Conservation (phyloP, 2,888 invertebrate species). For the Cheilosia variabilis region DNA sequence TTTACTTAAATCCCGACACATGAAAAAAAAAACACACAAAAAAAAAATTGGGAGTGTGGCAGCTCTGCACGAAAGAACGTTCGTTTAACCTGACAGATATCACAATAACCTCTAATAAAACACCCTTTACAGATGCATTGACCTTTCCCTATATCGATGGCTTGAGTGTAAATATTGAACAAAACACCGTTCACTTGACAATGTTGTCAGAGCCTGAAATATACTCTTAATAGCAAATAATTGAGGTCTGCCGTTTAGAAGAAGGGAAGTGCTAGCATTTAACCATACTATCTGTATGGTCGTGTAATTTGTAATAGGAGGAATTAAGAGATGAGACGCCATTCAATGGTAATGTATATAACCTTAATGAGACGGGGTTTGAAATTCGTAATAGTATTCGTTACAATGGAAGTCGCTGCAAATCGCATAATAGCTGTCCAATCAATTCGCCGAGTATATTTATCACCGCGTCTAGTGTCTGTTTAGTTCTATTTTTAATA, state of each 20-base stretch:
- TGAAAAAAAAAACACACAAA: too few species aligned
- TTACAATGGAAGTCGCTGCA: slow-evolving; percentile 34
- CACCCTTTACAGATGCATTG: slow-evolving; percentile 12
- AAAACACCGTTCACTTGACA: background rate
- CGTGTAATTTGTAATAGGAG: background rate
- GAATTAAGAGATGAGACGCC: background rate
- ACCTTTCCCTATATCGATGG: slow-evolving; percentile 27
- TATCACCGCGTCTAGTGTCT: slow-evolving; percentile 4
- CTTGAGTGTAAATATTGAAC: slow-evolving; percentile 7
- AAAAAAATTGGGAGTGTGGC: too few species aligned
- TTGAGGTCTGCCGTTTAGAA: slow-evolving; percentile 8
- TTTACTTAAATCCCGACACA: background rate
- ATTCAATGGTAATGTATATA: slow-evolving; percentile 7
- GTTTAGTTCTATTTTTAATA: slow-evolving; percentile 32
- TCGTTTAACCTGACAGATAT: background rate
- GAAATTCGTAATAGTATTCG: background rate
- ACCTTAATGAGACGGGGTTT: background rate
- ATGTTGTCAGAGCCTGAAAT: background rate
- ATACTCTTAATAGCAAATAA: slow-evolving; percentile 12
- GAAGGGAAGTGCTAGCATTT: background rate
- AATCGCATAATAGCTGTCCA: slow-evolving; percentile 11
- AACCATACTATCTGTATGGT: background rate
- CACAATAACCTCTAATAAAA: background rate
- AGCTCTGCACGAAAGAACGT: background rate
- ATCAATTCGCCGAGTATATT: background rate